phyloP scores from a whole-genome alignment of 2,888 invertebrate genomes.

The Galeruca laticollis region DNA sequence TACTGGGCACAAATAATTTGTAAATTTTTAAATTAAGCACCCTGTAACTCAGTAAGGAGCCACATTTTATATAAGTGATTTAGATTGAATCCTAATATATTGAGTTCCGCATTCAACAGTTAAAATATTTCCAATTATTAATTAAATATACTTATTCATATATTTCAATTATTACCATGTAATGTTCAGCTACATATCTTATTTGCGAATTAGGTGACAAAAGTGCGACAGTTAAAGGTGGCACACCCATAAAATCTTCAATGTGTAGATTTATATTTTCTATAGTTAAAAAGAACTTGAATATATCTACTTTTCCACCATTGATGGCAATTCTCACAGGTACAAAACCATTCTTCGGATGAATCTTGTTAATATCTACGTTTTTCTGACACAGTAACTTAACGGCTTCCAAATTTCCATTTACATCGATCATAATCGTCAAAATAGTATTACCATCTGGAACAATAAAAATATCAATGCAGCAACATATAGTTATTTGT shows the following conservation, averaged over 20 bases:
- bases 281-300: conserved; percentile 68
- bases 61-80: no score
- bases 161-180: no score
- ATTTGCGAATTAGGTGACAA: conserved; percentile 58
- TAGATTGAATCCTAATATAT: no score
- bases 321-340: conserved; percentile 76
- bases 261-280: conserved; percentile 68
- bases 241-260: conserved; percentile 70
- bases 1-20: no score
- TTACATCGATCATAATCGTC: conserved; percentile 68
- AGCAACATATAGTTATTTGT: no score
- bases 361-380: conserved; percentile 64
- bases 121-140: no score
- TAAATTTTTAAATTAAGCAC: no score
- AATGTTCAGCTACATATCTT: conserved; percentile 65
- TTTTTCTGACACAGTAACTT: conserved; percentile 68
- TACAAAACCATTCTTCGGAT: conserved; percentile 72
- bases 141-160: no score
- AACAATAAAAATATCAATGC: no score
- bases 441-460: conserved; percentile 69
- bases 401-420: conserved; percentile 67
- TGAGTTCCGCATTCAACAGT: no score
- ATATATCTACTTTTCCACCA: conserved; percentile 66
- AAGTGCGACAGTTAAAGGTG: conserved; percentile 74
- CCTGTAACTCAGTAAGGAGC: no score